phyloP scores from a whole-genome alignment of 2,797 vertebrate genomes.

The Gymnocypris eckloni region DNA sequence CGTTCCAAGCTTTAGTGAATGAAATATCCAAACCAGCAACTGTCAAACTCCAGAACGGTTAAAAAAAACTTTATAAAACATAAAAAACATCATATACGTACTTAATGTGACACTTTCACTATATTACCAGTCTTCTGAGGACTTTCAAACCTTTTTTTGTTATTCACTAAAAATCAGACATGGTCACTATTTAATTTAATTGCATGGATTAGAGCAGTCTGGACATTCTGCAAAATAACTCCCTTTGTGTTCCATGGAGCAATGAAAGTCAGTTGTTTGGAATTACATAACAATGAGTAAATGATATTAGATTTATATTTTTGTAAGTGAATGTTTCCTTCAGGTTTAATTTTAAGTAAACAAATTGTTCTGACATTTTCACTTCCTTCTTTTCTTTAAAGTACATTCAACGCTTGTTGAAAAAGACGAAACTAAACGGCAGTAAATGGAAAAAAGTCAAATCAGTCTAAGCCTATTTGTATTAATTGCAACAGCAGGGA shows the following conservation, averaged over 20 bases:
- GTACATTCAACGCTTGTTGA: not conserved
- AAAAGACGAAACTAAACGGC: not conserved
- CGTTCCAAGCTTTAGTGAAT: not conserved
- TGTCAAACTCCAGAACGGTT: not conserved
- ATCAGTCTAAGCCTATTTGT: constrained; percentile 23
- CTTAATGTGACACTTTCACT: not conserved
- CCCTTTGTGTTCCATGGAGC: not conserved
- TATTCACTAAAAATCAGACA: not conserved
- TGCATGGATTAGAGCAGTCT: not conserved
- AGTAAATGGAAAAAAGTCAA: constrained; percentile 11
- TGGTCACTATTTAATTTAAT: not conserved
- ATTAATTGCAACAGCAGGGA: constrained; percentile 10
- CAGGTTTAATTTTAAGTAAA: not conserved
- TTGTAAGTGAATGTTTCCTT: not conserved
- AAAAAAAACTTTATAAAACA: not conserved
- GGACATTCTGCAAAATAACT: not conserved
- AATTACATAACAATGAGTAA: not conserved
- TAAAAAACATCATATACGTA: not conserved
- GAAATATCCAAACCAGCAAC: not conserved
- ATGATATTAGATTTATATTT: not conserved
- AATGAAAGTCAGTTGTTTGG: not conserved
- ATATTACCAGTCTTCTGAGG: not conserved
- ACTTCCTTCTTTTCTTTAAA: not conserved
- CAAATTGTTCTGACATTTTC: not conserved
- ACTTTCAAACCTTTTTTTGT: not conserved